A percentile compares a stretch with the other conserved stretches of the same genome.
phyloP scores from a whole-genome alignment of 1,140 invertebrate genomes.

The Hylaeus anthracinus region DNA sequence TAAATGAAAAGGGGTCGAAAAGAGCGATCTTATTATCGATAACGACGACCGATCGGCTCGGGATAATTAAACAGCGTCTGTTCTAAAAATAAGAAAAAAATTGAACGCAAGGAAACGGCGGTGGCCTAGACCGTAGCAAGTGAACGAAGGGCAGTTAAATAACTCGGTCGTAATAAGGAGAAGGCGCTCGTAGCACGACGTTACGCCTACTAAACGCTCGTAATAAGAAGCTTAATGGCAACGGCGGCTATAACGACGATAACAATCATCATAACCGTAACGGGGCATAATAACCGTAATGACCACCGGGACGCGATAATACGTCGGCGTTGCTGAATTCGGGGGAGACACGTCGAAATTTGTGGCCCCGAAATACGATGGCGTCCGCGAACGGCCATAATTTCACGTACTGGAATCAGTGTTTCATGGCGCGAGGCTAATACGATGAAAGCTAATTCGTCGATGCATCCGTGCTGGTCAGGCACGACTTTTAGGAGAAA shows the following conservation, averaged over 20 bases:
- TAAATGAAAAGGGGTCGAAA: background rate
- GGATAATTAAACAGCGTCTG: constrained; percentile 13
- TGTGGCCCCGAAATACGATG: constrained; percentile 9
- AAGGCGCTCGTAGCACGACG: background rate
- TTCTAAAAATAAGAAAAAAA: too few relatives aligned
- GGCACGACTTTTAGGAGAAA: too few relatives aligned
- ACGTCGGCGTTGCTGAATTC: constrained; percentile 37
- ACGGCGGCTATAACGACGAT: constrained; percentile 45
- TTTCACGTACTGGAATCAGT: constrained; percentile 43
- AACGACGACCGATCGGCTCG: constrained; percentile 17
- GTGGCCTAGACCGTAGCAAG: background rate
- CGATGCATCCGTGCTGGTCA: background rate
- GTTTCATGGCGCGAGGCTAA: constrained; percentile 50
- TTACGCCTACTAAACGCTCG: constrained; percentile 46
- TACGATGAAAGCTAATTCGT: constrained; percentile 35
- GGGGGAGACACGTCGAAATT: constrained; percentile 30
- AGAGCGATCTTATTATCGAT: constrained; percentile 27
- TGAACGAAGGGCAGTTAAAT: background rate
- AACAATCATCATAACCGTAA: constrained; percentile 65
- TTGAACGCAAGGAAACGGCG: background rate
- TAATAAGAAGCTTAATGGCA: constrained; percentile 61
- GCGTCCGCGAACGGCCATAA: constrained; percentile 24
- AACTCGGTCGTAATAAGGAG: constrained; percentile 24
- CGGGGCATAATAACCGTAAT: constrained; percentile 60
- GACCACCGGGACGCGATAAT: constrained; percentile 48